Conservation (phyloP, 2,888 invertebrate species). For the Drosophila mercatorum region DNA sequence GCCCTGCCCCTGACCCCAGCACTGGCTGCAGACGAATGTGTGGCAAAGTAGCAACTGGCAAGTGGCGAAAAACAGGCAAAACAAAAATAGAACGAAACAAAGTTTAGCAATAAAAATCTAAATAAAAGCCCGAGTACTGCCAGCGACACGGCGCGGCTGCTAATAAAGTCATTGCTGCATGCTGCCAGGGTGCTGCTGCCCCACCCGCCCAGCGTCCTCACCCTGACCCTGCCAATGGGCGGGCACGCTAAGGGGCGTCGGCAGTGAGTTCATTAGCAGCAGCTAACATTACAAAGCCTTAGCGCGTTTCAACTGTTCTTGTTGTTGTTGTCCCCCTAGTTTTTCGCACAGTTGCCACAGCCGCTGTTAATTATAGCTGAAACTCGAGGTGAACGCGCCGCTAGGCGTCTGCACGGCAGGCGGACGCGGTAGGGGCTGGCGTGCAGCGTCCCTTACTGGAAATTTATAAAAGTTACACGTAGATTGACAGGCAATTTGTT, state of each 20-base stretch:
- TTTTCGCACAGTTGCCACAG: conserved; percentile 50
- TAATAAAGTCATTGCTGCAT: conserved; percentile 76
- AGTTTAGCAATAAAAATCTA: conserved; percentile 78
- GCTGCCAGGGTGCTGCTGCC: conserved; percentile 37
- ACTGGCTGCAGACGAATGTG: conserved; percentile 36
- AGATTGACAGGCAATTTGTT: conserved; percentile 81
- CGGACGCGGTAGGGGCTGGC: conserved; percentile 6
- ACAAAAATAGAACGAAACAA: conserved; percentile 63
- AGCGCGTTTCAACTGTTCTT: conserved; percentile 17
- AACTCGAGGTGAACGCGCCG: conserved; percentile 45
- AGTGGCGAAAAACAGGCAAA: conserved; percentile 18
- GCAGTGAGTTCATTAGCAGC: conserved; percentile 58
- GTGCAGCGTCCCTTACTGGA: conserved; percentile 45
- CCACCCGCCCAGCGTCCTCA: conserved; percentile 2
- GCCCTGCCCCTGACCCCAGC: neutral
- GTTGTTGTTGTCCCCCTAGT: conserved; percentile 28
- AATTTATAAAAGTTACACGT: conserved; percentile 81
- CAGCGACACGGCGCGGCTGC: conserved; percentile 48
- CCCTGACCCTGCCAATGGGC: conserved; percentile 32
- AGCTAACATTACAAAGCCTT: conserved; percentile 62
- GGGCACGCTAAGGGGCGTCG: conserved; percentile 52
- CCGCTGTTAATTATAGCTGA: conserved; percentile 70
- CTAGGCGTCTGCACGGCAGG: conserved; percentile 28
- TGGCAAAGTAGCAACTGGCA: conserved; percentile 35
- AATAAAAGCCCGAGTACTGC: conserved; percentile 57